Conservation (phyloP, 2,888 invertebrate genomes). For the Pristionchus exspectatus region DNA sequence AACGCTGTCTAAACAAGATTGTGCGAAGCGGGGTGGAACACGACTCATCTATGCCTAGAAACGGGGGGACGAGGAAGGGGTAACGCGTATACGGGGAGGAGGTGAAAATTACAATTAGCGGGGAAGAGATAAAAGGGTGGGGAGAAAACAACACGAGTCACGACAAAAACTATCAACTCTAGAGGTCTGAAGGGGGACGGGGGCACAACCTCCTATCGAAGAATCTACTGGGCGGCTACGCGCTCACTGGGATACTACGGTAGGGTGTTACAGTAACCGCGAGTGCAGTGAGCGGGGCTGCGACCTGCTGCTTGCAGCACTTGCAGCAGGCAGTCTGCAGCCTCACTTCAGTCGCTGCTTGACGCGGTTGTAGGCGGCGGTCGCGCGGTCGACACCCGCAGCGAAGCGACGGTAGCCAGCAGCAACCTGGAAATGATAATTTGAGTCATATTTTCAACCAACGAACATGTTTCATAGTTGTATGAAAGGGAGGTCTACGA, state of each 20-base stretch:
- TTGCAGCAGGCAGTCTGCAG: not conserved
- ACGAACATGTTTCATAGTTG: not conserved
- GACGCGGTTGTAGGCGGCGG: constrained; percentile 65
- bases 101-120: constrained; percentile 30
- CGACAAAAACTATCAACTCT: constrained; percentile 22
- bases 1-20: constrained; percentile 3
- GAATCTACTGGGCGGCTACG: not conserved
- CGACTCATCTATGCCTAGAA: constrained; percentile 45
- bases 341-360: constrained; percentile 62
- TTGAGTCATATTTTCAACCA: not conserved
- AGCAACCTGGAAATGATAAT: constrained; percentile 12
- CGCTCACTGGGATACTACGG: not conserved
- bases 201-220: constrained; percentile 27
- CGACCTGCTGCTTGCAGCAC: constrained; percentile 35
- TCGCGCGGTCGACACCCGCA: constrained; percentile 64
- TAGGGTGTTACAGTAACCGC: constrained; percentile 13
- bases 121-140: constrained; percentile 4
- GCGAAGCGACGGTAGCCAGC: constrained; percentile 59
- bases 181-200: not conserved
- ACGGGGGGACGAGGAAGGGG: constrained; percentile 20
- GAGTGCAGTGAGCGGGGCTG: not conserved
- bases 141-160: not conserved
- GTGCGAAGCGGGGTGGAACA: constrained; percentile 8
- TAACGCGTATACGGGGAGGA: constrained; percentile 23
- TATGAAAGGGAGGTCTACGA: not conserved